These are phyloP conservation scores for Chionis minor DNA, from an alignment of 2,113 vertebrate species.

Conservation along the genomic window DNA sequence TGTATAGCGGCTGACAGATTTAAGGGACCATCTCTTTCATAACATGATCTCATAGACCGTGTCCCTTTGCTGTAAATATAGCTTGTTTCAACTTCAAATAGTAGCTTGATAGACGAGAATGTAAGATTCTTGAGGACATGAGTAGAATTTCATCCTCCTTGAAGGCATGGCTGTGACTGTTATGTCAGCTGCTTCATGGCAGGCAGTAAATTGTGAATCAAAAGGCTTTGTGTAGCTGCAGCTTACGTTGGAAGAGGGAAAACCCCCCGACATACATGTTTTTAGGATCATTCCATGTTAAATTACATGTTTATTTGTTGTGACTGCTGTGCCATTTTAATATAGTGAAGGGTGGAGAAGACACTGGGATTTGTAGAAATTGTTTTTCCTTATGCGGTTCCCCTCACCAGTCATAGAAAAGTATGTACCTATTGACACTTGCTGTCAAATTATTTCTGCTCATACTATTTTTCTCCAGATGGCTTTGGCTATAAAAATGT, in stretches of 20 bases:
- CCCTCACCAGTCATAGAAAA: neutral
- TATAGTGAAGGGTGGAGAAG: neutral
- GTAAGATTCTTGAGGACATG: neutral
- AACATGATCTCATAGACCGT: neutral
- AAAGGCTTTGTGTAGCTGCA: neutral
- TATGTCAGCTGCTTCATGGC: neutral
- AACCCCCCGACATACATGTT: neutral
- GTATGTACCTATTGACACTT: neutral
- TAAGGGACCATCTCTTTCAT: neutral
- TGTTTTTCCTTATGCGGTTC: neutral
- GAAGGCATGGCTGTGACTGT: neutral
- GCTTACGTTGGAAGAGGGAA: neutral
- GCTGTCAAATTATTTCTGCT: neutral
- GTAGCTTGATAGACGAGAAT: neutral
- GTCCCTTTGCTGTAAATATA: slow-evolving; percentile 3
- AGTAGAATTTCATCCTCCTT: neutral
- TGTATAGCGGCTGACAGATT: neutral
- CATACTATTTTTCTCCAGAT: neutral
- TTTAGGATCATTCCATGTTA: neutral
- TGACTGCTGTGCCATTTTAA: neutral
- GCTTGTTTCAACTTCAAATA: neutral
- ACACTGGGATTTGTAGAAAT: neutral
- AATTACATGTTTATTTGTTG: neutral
- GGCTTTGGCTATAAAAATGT: neutral
- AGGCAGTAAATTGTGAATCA: neutral